Conservation (phyloP, 2,797 vertebrate genomes). For the Rhincodon typus region DNA sequence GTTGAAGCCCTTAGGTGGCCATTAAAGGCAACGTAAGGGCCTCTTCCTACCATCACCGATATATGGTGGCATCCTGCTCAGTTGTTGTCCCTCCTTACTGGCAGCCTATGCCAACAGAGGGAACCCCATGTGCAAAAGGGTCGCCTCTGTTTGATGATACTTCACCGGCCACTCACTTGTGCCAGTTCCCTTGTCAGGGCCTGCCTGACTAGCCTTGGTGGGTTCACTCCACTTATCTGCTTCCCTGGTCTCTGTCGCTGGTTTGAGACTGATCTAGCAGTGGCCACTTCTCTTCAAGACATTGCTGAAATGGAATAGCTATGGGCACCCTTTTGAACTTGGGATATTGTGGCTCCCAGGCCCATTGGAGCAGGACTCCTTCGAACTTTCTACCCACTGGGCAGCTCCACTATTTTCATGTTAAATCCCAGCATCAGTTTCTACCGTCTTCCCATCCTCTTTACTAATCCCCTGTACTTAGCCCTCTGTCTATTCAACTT, state of each 20-base stretch:
- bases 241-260: not conserved
- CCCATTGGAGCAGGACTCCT: no score
- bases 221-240: not conserved
- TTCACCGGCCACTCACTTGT: not conserved
- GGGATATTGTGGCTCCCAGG: not conserved
- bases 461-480: not conserved
- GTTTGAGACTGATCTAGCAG: not conserved
- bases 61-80: no score
- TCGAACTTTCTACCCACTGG: not conserved
- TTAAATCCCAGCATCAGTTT: not conserved
- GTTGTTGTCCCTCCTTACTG: not conserved
- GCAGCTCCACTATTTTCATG: not conserved
- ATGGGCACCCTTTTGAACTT: not conserved
- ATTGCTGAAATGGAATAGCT: not conserved
- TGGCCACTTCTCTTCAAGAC: not conserved
- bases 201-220: not conserved
- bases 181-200: not conserved
- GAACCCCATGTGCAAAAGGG: not conserved
- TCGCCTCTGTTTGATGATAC: not conserved
- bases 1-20: not conserved
- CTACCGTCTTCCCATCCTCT: not conserved
- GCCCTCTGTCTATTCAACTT: not conserved
- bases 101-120: not conserved
- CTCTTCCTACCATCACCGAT: no score
- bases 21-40: not conserved